phyloP scores from a whole-genome alignment of 2,113 vertebrate species.

The Pelmatolapia mariae region DNA sequence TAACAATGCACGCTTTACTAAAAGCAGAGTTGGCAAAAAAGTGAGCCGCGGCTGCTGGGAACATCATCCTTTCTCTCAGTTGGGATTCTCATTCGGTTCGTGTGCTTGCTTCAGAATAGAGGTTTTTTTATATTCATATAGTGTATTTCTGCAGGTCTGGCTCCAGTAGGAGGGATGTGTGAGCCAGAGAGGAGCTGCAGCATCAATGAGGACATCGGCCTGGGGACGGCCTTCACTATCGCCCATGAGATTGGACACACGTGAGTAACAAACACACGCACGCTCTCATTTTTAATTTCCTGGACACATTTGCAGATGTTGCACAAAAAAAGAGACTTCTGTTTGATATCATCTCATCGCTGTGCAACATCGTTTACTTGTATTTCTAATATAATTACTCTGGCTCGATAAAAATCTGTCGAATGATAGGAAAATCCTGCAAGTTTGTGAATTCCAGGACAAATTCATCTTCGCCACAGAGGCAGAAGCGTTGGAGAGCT shows the following conservation, averaged over 20 bases:
- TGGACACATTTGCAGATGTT: neutral
- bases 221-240: constrained; percentile 97
- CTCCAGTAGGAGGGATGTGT: constrained; percentile 96
- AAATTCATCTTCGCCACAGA: neutral
- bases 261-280: constrained; percentile 71
- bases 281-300: neutral
- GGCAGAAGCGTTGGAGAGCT: neutral
- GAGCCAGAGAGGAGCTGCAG: constrained; percentile 96
- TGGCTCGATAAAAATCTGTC: neutral
- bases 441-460: neutral
- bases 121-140: neutral
- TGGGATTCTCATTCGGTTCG: neutral
- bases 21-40: neutral
- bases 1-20: neutral
- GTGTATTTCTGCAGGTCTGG: constrained; percentile 76
- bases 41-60: neutral
- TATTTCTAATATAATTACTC: neutral
- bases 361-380: neutral
- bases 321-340: neutral
- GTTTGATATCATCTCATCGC: neutral
- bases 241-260: constrained; percentile 99
- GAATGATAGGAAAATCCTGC: neutral
- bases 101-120: neutral
- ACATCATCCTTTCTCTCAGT: neutral
- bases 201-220: constrained; percentile 97